phyloP scores from a whole-genome alignment of 2,888 invertebrate species.

The Polia nebulosa region DNA sequence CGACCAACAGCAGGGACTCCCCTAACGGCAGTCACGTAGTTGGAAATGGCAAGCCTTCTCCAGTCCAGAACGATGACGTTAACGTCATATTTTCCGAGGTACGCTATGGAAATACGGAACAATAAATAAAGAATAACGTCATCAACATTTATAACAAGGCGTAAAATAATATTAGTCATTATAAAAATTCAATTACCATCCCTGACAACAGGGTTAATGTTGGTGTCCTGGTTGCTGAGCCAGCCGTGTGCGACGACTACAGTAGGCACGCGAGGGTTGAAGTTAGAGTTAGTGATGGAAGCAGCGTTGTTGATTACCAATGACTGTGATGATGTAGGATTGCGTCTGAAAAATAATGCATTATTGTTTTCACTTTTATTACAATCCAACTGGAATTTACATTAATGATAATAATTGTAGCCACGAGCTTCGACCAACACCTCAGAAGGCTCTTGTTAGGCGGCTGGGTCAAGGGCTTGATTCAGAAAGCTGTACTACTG shows the following conservation, averaged over 20 bases:
- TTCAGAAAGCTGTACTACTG: too few relatives aligned
- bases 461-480: too few relatives aligned
- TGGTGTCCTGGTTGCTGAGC: slow-evolving; percentile 64
- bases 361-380: too few relatives aligned
- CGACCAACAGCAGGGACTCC: slow-evolving; percentile 82
- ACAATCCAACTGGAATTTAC: too few relatives aligned
- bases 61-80: slow-evolving; percentile 74
- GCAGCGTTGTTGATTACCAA: slow-evolving; percentile 28
- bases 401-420: too few relatives aligned
- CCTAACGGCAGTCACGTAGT: slow-evolving; percentile 77
- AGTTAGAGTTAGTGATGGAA: slow-evolving; percentile 69
- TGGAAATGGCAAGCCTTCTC: slow-evolving; percentile 75
- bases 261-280: slow-evolving; percentile 65
- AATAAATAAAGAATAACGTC: not conserved
- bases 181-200: slow-evolving; percentile 23
- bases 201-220: slow-evolving; percentile 44
- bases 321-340: slow-evolving; percentile 35
- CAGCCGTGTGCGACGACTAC: slow-evolving; percentile 73
- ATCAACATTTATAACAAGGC: not conserved
- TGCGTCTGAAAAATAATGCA: slow-evolving; percentile 34
- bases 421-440: too few relatives aligned
- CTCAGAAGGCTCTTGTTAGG: too few relatives aligned
- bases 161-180: not conserved
- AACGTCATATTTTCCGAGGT: slow-evolving; percentile 42
- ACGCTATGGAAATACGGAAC: slow-evolving; percentile 20